phyloP scores from a whole-genome alignment of 2,113 vertebrate species.

The Antechinus stuartii region DNA sequence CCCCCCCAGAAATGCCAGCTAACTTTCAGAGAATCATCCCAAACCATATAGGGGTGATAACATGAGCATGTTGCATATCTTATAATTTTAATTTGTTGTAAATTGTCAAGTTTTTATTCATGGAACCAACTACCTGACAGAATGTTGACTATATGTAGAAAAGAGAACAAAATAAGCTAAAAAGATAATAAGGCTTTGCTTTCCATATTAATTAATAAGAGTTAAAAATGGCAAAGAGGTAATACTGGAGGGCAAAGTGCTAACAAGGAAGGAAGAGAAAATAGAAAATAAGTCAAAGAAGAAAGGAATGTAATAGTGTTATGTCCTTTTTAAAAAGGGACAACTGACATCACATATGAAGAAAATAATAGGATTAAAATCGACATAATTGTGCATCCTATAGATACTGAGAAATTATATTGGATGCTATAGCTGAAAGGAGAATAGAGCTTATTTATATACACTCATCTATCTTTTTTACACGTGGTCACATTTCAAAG shows the following conservation, averaged over 20 bases:
- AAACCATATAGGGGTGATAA: not conserved
- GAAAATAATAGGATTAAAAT: not conserved
- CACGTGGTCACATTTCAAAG: not conserved
- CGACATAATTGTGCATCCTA: not conserved
- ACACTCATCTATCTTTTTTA: conserved; percentile 1
- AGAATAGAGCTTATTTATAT: not conserved
- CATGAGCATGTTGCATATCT: not conserved
- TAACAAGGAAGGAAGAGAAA: not conserved
- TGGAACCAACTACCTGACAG: not conserved
- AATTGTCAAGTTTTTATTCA: not conserved
- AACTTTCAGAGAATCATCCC: not conserved
- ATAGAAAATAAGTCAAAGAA: not conserved
- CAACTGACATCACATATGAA: not conserved
- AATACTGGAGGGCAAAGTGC: not conserved
- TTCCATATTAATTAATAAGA: not conserved
- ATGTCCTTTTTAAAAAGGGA: not conserved
- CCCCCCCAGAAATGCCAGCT: not conserved
- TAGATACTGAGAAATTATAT: not conserved
- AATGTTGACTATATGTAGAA: not conserved
- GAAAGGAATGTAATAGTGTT: not conserved
- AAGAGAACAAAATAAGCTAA: not conserved
- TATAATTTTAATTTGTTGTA: not conserved
- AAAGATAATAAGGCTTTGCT: not conserved
- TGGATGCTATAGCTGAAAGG: conserved; percentile 5
- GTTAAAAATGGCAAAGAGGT: not conserved